Evolutionary conservation across 2,113 vertebrate species (phyloP).

Genomic region (Podocnemis expansa): DNA sequence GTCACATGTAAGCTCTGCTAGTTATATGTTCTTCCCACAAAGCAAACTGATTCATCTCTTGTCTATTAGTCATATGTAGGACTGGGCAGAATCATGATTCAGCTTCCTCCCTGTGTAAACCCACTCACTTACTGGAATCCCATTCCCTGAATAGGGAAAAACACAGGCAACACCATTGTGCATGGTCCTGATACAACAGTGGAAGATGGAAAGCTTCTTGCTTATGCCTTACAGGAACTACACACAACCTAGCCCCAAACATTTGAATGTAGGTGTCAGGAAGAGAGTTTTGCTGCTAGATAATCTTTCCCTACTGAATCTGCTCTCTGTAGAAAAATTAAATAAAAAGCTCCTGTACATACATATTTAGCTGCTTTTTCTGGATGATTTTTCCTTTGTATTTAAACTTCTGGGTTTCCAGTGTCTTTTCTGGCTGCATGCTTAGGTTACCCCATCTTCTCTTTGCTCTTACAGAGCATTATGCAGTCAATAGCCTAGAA

Average conservation of each 20-base stretch:
- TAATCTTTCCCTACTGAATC: neutral
- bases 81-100: neutral
- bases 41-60: neutral
- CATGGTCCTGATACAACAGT: neutral
- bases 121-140: neutral
- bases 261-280: neutral
- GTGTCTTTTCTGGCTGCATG: neutral
- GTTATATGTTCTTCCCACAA: neutral
- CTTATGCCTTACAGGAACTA: neutral
- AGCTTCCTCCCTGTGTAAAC: neutral
- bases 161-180: neutral
- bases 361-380: neutral
- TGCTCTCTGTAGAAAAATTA: neutral
- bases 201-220: neutral
- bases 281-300: neutral
- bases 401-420: neutral
- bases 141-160: neutral
- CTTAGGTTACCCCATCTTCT: neutral
- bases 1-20: neutral
- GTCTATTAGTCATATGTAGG: neutral
- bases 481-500: neutral
- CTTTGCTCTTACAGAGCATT: neutral
- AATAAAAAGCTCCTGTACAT: neutral
- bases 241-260: neutral
- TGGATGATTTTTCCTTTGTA: neutral